These are phyloP conservation scores for Centrocercus urophasianus DNA, from an alignment of 2,113 vertebrate genomes.

Conservation along the genomic window DNA sequence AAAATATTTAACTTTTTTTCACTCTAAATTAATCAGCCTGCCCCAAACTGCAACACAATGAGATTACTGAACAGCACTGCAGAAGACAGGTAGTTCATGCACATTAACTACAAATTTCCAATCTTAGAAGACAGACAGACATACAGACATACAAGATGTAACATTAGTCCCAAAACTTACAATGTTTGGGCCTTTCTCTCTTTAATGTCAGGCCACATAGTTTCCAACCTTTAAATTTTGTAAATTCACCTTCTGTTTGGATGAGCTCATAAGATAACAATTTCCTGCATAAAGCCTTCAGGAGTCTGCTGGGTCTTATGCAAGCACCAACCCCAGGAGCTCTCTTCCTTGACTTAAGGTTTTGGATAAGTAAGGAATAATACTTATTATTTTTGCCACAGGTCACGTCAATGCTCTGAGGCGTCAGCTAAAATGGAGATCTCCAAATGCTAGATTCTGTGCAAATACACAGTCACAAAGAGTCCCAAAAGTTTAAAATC, in stretches of 20 bases:
- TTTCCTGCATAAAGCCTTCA: conserved; percentile 1
- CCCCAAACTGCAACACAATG: neutral
- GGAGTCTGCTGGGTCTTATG: neutral
- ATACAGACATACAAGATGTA: neutral
- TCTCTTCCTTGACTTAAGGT: neutral
- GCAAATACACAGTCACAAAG: neutral
- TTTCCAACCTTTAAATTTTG: neutral
- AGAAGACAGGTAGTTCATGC: neutral
- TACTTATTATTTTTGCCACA: conserved; percentile 10
- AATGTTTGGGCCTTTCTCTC: neutral
- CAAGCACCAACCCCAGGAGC: neutral
- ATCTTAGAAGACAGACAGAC: neutral
- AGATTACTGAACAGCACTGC: neutral
- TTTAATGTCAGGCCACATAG: neutral
- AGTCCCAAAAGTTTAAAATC: neutral
- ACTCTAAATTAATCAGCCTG: neutral
- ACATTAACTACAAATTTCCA: neutral
- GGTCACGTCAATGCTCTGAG: neutral
- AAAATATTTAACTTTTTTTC: neutral
- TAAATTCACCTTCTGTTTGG: neutral
- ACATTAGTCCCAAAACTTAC: neutral
- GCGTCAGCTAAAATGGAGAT: neutral
- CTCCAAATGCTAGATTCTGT: neutral
- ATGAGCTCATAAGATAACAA: neutral
- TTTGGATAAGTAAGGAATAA: neutral